Evolutionary conservation across 2,113 vertebrate species (phyloP), one percentile per base, ranked within the genome.

Genomic region (Mesembrinibis cayennensis): DNA sequence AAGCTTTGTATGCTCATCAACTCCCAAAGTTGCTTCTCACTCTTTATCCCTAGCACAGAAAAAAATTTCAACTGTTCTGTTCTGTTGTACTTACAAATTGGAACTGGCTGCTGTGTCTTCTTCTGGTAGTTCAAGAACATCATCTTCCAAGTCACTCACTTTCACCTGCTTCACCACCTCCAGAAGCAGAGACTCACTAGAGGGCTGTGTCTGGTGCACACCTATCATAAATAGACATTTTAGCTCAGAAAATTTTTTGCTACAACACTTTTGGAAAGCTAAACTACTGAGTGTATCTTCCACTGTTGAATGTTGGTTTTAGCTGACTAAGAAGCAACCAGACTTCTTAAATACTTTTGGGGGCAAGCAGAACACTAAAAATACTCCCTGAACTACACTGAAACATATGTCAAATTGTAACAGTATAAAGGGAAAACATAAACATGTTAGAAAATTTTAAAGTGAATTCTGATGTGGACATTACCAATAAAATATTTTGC

Each of bases 121-220:
- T 96, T 99, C 99, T 5, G 98, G 99, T 69, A 99, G 98, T 44
- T 99, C 99, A 93, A 99, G 98, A 88, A 99, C 96, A 97, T 99
- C 99, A 7, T 99, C 99, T 72, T 99, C 99, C 96, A 99, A 94
- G 95, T 99, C 99, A 92, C 97, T 99, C 95, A 99, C 99, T 98
- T 99, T 99, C 86, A 99, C 99, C 97, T 99, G 99, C 97, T 99
- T 99, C 77, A 99, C 99, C 7, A 98, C 99, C 96, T 99, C 99
- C 96, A 99, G 98, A 93, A 99, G 98, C 82, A 99, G 97, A 72
- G 99, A 98, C 88, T 99, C 99, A 13, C 98, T 98, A 30, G 98
- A 98, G 25, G 98, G 98, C 45, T 98, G 98, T 86, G 98, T 96
- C 44, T 99, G 99, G 72, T 99, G 98, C 79, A 99, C 96, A 93